Evolutionary conservation across 2,888 invertebrate genomes (phyloP).

Genomic region (Drosophila aldrichi): DNA sequence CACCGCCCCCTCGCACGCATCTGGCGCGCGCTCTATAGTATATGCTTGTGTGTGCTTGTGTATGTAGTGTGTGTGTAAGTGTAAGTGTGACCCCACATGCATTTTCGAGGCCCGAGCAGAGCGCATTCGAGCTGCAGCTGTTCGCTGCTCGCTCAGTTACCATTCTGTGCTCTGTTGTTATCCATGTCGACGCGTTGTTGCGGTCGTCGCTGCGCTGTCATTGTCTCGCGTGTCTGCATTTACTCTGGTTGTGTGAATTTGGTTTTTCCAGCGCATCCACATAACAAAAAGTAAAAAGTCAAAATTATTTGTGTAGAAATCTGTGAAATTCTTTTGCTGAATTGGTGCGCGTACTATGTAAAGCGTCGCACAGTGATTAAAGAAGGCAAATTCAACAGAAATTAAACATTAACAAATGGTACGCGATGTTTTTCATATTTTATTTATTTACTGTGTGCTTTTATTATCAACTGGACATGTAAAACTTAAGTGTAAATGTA

Average conservation of each 20-base stretch:
- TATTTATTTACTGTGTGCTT: conserved; percentile 6
- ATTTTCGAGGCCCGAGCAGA: conserved; percentile 47
- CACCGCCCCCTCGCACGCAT: conserved; percentile 60
- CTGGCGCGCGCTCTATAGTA: conserved; percentile 21
- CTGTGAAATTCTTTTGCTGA: conserved; percentile 10
- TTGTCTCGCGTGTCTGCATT: conserved; percentile 73
- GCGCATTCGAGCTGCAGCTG: conserved; percentile 60
- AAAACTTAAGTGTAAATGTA: conserved; percentile 11
- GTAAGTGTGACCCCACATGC: conserved; percentile 55
- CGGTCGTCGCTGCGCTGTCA: conserved; percentile 45
- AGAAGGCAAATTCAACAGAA: conserved; percentile 13
- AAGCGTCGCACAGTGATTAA: conserved; percentile 9
- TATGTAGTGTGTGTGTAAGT: conserved; percentile 7
- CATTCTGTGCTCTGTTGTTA: conserved; percentile 73
- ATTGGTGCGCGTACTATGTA: conserved; percentile 38
- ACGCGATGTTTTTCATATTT: conserved; percentile 29
- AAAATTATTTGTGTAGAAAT: conserved; percentile 37
- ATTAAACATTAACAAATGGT: conserved; percentile 74
- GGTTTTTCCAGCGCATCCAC: conserved; percentile 62
- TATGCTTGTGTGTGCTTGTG: conserved; percentile 18
- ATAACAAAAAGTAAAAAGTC: conserved; percentile 14
- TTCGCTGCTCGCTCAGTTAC: conserved; percentile 55
- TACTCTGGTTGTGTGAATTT: conserved; percentile 63
- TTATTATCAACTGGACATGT: conserved; percentile 14
- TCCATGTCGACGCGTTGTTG: conserved; percentile 57